Base-by-base conservation (phyloP, 2,113 vertebrate genomes). In the Gorsachius goisagi region DNA sequence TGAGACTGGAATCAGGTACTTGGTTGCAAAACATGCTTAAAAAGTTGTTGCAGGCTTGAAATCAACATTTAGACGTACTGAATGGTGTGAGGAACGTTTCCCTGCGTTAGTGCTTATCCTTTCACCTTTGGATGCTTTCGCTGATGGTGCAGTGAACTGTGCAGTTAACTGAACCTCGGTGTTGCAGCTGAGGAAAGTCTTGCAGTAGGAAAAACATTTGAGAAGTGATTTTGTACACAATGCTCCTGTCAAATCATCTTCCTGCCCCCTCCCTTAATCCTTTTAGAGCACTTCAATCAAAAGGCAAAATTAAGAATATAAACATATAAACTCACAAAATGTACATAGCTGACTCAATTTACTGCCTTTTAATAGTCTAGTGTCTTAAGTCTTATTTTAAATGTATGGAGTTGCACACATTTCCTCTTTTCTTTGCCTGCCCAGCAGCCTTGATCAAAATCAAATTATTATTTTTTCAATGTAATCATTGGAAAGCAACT, bases 1-100 rank as follows among this genome's bases (percentile, higher is more conserved):
- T 64, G 77, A 88, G 85, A 69, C 81, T 85, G 69, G 66, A 90
- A 90, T 87, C 85, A 85, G 88, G 84, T 93, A 93, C 69, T 69
- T 85, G 49, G 3, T 82, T 74, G 58, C 56, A 89, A 93, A 83
- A 88, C 73, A 45, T 15, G 9, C 56, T 89, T 71, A 3, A 56
- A 19, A 66, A 76, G 5, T 52, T 49, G 7, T 33, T 39, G 52
- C 37, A 41, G 64, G 11, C 9, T 21, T 92, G 33, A 82, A 47
- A 37, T 83, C 11, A 16, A 30, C 45, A 4, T 83, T 66, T 62
- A 37, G 52, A 32, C 39, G 14, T 33, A 26, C 45, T 91, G 50
- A 80, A 50, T n/a, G 49, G 18, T 15, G 12, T 80, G 52, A 79
- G 52, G 67, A 89, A 14, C 26, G 9, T 30, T 88, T 30, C n/a